These are phyloP conservation scores for Synanthedon formicaeformis DNA, from an alignment of 2,888 invertebrate genomes.

Conservation along the genomic window DNA sequence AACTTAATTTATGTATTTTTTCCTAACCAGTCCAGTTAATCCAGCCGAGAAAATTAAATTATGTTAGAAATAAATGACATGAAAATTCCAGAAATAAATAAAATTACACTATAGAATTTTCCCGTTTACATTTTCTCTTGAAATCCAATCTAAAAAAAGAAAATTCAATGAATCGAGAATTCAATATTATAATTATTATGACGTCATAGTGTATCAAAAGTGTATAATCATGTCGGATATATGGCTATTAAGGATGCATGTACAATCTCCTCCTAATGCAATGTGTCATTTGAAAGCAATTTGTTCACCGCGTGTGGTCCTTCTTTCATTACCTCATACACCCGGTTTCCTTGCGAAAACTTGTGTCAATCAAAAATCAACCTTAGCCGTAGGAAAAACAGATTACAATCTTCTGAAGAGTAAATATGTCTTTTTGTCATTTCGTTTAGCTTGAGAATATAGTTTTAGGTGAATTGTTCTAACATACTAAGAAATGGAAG, in stretches of 20 bases:
- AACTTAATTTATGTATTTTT: no score
- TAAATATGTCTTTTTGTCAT: not conserved
- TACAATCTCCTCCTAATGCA: constrained; percentile 40
- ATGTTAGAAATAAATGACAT: no score
- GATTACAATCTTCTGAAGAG: not conserved
- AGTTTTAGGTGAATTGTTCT: constrained; percentile 38
- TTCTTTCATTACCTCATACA: constrained; percentile 46
- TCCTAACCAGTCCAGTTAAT: no score
- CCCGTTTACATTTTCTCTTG: no score
- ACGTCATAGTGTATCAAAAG: not conserved
- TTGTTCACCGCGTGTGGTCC: constrained; percentile 58
- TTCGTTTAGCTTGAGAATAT: constrained; percentile 20
- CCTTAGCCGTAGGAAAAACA: not conserved
- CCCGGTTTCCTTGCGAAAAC: constrained; percentile 9
- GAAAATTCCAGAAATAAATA: no score
- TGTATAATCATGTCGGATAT: not conserved
- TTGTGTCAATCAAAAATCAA: not conserved
- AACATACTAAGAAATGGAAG: not conserved
- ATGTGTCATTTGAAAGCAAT: constrained; percentile 65
- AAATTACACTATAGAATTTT: no score
- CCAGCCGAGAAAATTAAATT: no score
- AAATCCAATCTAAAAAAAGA: no score
- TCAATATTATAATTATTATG: no score
- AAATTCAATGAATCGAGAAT: no score
- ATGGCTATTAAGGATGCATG: not conserved